Evolutionary conservation across 2,797 vertebrate genomes (phyloP).

Genomic region (Smutsia temminckii): DNA sequence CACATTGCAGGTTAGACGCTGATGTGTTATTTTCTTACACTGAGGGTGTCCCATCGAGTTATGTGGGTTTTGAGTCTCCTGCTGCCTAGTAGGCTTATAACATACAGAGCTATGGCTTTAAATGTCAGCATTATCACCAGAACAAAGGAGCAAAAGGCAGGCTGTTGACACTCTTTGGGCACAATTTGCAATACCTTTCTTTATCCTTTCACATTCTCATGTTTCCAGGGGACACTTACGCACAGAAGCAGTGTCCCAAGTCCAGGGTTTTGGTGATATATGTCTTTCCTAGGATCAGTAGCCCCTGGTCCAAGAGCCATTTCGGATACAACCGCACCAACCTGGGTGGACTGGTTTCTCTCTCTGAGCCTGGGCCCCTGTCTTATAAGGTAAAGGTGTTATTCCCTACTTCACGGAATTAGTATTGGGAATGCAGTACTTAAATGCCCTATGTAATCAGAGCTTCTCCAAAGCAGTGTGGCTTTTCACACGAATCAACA

Average conservation of each 20-base stretch:
- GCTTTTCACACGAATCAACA: not conserved
- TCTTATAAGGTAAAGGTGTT: not conserved
- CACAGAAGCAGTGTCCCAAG: not conserved
- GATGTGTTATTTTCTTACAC: conserved; percentile 35
- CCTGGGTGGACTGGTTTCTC: not conserved
- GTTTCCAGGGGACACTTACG: conserved; percentile 38
- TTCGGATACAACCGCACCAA: not conserved
- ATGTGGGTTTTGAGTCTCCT: conserved; percentile 9
- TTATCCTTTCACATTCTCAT: conserved; percentile 20
- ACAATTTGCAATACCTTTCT: not conserved
- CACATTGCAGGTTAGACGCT: not conserved
- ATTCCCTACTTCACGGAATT: not conserved
- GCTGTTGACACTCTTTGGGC: conserved; percentile 18
- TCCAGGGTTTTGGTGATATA: not conserved
- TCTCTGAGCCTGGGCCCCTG: not conserved
- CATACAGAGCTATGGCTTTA: not conserved
- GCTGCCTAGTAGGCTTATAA: conserved; percentile 45
- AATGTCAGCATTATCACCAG: conserved; percentile 20
- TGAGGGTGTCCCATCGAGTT: not conserved
- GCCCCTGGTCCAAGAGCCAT: not conserved
- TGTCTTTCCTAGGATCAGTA: not conserved
- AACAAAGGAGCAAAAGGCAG: not conserved
- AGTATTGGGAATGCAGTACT: not conserved
- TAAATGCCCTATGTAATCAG: not conserved
- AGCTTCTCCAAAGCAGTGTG: not conserved